These are phyloP conservation scores for Casuarius casuarius DNA, from an alignment of 2,113 vertebrate species.

Conservation along the genomic window DNA sequence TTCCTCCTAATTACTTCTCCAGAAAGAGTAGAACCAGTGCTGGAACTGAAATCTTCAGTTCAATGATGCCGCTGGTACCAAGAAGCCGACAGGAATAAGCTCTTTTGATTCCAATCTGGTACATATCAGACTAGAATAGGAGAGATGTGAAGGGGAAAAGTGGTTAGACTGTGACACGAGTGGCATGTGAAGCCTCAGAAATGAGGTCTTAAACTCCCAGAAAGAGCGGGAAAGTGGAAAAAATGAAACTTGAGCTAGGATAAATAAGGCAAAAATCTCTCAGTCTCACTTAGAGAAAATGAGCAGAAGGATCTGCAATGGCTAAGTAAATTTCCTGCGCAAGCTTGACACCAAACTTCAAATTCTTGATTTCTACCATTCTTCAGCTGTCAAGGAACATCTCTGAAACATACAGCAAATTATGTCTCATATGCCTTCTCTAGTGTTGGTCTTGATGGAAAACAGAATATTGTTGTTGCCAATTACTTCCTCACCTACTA, in stretches of 20 bases:
- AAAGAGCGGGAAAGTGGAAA: neutral
- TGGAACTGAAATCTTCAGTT: neutral
- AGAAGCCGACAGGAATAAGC: neutral
- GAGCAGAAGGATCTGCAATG: neutral
- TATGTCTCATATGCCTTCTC: neutral
- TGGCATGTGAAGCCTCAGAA: neutral
- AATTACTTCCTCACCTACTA: neutral
- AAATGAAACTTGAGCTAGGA: neutral
- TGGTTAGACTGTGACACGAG: neutral
- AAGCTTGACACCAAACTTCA: neutral
- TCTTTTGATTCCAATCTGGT: neutral
- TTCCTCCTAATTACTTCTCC: neutral
- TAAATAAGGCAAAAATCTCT: no score
- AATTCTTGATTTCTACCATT: neutral
- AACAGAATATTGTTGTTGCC: neutral
- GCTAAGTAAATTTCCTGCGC: no score
- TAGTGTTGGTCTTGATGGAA: neutral
- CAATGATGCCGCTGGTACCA: neutral
- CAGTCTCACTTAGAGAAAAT: neutral
- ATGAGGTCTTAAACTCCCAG: neutral
- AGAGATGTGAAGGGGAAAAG: neutral
- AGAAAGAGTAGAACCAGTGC: neutral
- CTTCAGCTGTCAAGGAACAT: no score
- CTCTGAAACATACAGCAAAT: neutral
- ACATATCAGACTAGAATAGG: neutral